phyloP scores from a whole-genome alignment of 2,888 invertebrate genomes.

The Melanophora roralis region DNA sequence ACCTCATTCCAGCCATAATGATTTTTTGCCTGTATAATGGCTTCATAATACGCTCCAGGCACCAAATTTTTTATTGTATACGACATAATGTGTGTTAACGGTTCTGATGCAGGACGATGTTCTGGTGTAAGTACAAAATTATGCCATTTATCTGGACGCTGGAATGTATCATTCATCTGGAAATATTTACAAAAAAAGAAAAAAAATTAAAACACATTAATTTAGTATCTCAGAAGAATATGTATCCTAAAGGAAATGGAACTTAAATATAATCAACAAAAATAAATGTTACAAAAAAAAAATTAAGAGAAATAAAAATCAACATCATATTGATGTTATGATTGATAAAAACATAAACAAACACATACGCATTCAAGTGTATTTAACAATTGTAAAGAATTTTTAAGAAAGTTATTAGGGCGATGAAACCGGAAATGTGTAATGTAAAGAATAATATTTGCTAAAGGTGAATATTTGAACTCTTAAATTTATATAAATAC shows the following conservation, averaged over 20 bases:
- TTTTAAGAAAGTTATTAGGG: too few species aligned
- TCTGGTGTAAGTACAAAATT: constrained; percentile 78
- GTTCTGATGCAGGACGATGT: constrained; percentile 76
- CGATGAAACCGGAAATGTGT: not conserved
- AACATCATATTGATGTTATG: too few species aligned
- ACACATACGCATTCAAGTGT: not conserved
- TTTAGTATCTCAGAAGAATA: not conserved
- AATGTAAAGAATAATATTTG: not conserved
- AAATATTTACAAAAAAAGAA: constrained; percentile 62
- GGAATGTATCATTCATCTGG: constrained; percentile 85
- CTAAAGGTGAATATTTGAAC: not conserved
- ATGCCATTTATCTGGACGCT: constrained; percentile 85
- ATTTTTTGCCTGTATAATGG: constrained; percentile 86
- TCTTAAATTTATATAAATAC: not conserved
- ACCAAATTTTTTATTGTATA: constrained; percentile 82
- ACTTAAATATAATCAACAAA: constrained; percentile 11
- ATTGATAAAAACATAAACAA: constrained; percentile 32
- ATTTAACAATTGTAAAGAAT: not conserved
- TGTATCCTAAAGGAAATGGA: not conserved
- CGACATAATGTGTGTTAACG: constrained; percentile 80
- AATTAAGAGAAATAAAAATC: not conserved
- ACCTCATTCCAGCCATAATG: constrained; percentile 86
- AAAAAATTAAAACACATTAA: not conserved
- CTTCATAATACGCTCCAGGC: constrained; percentile 84
- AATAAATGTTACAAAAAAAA: not conserved